Conservation (phyloP, 2,113 vertebrate species). For the Benitochromis conjunctus region DNA sequence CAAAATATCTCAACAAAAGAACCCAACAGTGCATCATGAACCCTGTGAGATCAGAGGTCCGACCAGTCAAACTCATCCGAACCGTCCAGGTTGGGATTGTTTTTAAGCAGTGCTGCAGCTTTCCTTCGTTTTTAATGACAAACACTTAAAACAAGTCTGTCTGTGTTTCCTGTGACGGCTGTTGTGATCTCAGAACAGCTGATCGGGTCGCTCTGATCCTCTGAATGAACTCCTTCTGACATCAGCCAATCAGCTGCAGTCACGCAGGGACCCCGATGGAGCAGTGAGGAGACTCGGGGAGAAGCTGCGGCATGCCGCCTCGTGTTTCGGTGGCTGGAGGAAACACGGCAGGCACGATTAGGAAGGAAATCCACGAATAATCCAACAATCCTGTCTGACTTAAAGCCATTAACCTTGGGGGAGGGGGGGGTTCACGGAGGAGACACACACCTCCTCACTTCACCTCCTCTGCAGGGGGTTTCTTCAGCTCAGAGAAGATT, state of each 20-base stretch:
- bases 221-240: neutral
- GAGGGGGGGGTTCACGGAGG: neutral
- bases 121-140: neutral
- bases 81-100: neutral
- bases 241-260: neutral
- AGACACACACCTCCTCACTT: neutral
- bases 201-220: neutral
- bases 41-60: neutral
- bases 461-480: neutral
- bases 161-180: neutral
- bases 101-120: neutral
- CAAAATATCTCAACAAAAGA: neutral
- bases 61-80: neutral
- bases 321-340: neutral
- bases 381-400: slow-evolving; percentile 65
- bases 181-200: neutral
- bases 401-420: slow-evolving; percentile 50
- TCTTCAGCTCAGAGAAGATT: neutral
- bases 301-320: neutral
- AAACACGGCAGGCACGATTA: slow-evolving; percentile 31
- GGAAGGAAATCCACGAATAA: slow-evolving; percentile 61
- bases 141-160: neutral
- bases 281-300: neutral
- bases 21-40: neutral
- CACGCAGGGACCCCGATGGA: neutral